phyloP scores from a whole-genome alignment of 37 sponge, comb jelly and placozoan genomes.

The Hexactinellida sp. region DNA sequence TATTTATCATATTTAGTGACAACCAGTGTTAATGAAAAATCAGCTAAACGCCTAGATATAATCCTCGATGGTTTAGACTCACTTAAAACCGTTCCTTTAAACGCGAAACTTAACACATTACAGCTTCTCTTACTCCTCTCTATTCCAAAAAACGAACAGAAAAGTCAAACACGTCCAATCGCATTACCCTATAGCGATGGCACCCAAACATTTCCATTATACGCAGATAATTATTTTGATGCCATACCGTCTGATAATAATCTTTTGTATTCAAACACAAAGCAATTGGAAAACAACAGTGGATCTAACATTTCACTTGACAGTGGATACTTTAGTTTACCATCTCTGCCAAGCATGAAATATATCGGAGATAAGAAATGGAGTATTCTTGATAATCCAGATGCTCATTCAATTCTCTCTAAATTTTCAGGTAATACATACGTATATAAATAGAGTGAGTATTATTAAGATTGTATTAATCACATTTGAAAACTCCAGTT shows the following conservation, averaged over 20 bases:
- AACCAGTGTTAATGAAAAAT: not conserved
- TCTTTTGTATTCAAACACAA: not conserved
- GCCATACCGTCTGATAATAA: not conserved
- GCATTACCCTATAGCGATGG: not conserved
- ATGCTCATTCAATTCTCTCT: not conserved
- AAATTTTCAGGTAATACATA: not conserved
- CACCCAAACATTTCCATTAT: not conserved
- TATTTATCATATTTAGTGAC: not conserved
- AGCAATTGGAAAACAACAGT: not conserved
- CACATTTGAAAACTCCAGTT: too few species aligned
- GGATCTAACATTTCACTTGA: not conserved
- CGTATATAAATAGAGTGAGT: too few species aligned
- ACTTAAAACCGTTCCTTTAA: not conserved
- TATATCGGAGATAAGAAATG: not conserved
- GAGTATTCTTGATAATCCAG: not conserved
- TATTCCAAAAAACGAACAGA: not conserved
- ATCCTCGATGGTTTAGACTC: not conserved
- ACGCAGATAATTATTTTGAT: not conserved
- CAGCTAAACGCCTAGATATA: not conserved
- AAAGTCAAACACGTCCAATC: not conserved
- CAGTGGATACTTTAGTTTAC: not conserved
- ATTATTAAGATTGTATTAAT: too few species aligned
- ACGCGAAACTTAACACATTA: not conserved
- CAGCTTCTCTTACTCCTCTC: not conserved
- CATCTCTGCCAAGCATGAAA: not conserved